A percentile compares a stretch with the other conserved stretches of the same genome.
phyloP scores from a whole-genome alignment of 2,888 invertebrate genomes.

The Timema podura region DNA sequence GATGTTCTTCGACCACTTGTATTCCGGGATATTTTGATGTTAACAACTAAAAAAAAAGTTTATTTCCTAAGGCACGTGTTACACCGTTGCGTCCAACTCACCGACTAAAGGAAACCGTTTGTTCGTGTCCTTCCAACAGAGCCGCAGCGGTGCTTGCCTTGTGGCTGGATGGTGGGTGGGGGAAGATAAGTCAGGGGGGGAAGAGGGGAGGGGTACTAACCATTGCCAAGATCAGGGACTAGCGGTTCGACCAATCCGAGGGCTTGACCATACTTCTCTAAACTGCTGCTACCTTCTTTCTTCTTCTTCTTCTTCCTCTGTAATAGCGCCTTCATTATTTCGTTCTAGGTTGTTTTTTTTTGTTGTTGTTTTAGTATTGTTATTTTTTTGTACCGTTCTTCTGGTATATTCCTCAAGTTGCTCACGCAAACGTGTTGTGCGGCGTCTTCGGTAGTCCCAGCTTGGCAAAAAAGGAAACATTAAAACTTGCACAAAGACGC shows the following conservation, averaged over 20 bases:
- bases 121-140: conserved; percentile 18
- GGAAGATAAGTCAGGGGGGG: conserved; percentile 42
- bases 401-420: no score
- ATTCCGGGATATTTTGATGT: not conserved
- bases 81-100: conserved; percentile 21
- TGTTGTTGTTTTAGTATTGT: no score
- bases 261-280: not conserved
- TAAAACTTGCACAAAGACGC: no score
- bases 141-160: conserved; percentile 39
- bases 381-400: no score
- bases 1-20: not conserved
- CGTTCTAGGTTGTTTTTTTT: no score
- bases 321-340: no score
- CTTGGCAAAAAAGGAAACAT: no score
- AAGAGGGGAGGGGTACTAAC: conserved; percentile 42
- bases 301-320: no score
- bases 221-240: conserved; percentile 61
- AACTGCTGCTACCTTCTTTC: no score
- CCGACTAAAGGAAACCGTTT: conserved; percentile 23
- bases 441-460: no score
- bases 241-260: conserved; percentile 18
- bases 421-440: no score
- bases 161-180: conserved; percentile 38
- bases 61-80: conserved; percentile 8
- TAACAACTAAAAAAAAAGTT: not conserved